These are phyloP conservation scores for Theretra japonica DNA, from an alignment of 2,888 invertebrate species.

Conservation along the genomic window DNA sequence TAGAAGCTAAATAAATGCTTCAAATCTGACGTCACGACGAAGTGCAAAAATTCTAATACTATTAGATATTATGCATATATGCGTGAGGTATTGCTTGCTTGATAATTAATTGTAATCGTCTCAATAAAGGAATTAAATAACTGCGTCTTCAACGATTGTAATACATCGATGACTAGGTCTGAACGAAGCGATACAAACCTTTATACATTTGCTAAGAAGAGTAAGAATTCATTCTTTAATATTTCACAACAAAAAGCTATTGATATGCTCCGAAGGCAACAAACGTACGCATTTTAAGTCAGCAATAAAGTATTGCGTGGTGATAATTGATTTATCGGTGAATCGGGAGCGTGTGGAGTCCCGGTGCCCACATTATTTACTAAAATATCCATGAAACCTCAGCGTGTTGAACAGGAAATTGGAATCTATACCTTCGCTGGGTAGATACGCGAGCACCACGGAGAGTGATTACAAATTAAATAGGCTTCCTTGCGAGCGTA, in stretches of 20 bases:
- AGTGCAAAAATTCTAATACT: no score
- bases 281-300: slow-evolving; percentile 54
- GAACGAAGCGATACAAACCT: background rate
- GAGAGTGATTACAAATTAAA: slow-evolving; percentile 20
- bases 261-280: slow-evolving; percentile 37
- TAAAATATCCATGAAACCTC: slow-evolving; percentile 68
- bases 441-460: slow-evolving; percentile 37
- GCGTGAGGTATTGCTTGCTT: no score
- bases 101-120: no score
- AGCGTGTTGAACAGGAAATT: slow-evolving; percentile 58
- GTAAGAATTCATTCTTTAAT: no score
- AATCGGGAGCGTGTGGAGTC: slow-evolving; percentile 67
- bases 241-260: slow-evolving; percentile 6
- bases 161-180: no score
- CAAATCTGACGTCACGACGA: no score
- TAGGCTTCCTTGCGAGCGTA: slow-evolving; percentile 28
- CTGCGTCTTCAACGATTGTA: no score
- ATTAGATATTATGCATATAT: no score
- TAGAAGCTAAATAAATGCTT: no score
- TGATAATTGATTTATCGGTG: slow-evolving; percentile 75
- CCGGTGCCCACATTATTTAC: slow-evolving; percentile 72
- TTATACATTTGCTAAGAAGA: background rate
- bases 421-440: slow-evolving; percentile 59
- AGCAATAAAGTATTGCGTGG: slow-evolving; percentile 59
- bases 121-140: no score